Base-by-base conservation (phyloP, 2,888 invertebrate species). In the Drosophila rubida region DNA sequence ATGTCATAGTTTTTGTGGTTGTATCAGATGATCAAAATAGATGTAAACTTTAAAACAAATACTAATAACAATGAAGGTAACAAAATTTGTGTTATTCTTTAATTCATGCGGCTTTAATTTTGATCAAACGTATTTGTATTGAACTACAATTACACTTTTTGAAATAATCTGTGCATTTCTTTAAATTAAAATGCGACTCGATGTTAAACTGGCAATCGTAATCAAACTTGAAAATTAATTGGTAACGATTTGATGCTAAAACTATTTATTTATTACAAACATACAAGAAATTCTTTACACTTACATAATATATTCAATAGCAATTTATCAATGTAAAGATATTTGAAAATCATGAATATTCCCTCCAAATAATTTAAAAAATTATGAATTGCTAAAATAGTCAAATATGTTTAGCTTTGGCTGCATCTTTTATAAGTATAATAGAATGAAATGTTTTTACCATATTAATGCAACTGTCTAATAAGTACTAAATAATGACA, bases 341-440 rank as follows among this genome's bases (percentile, higher is more conserved):
- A 82, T 85, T 83, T 83, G 63, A 73, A 64, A 85, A 80, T 89
- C 89, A 90, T 89, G 86, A 89, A 89, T 89, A 90, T 90, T 90
- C 90, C 90, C 90, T 90, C 90, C 90, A 90, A 82, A 88, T 89
- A 87, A 90, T 90, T 90, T 90, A 88, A 85, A 91, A 90, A 89
- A 88, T 90, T 90, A 90, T 85, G 75, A 79, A 84, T 80, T 70
- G 74, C 73, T 75, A 71, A 72, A 76, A 63, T 62, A 66, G 69
- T 63, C 80, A 82, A 74, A 67, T 22, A 58, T 39, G 49, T 69
- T 65, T 61, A 66, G 61, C 63, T 64, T 62, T 71, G 80, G 59
- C 78, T 64, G 49, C 68, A 64, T 78, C 75, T 87, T 81, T 84
- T 71, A 80, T 84, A 80, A 71, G 63, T 70, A 66, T 73, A 77